phyloP scores from a whole-genome alignment of 2,113 vertebrate species.

The Ceyx cyanopectus region DNA sequence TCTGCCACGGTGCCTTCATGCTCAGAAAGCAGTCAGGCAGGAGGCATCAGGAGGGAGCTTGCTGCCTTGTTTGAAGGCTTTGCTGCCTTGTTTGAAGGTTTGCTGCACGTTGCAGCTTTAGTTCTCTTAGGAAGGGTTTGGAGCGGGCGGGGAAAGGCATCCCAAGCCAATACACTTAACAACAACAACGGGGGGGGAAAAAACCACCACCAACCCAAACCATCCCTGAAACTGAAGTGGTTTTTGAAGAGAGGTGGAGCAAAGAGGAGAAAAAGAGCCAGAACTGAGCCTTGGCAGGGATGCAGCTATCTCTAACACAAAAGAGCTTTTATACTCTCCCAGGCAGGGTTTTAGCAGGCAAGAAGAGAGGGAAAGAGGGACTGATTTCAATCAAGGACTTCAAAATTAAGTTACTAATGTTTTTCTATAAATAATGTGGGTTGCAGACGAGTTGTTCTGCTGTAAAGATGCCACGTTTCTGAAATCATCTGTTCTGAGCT shows the following conservation, averaged over 20 bases:
- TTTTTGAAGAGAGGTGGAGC: constrained; percentile 75
- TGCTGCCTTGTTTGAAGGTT: background rate
- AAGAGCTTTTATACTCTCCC: constrained; percentile 51
- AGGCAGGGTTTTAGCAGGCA: constrained; percentile 15
- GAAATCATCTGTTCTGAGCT: background rate
- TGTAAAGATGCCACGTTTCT: background rate
- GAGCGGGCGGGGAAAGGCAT: background rate
- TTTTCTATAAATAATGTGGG: background rate
- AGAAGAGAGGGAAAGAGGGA: background rate
- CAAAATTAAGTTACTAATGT: background rate
- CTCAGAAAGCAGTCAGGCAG: background rate
- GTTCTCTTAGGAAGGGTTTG: constrained; percentile 21
- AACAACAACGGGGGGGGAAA: background rate
- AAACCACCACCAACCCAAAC: background rate
- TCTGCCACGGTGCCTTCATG: constrained; percentile 6
- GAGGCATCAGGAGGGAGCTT: background rate
- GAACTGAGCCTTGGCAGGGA: constrained; percentile 45
- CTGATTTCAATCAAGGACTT: constrained; percentile 7
- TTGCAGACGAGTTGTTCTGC: background rate
- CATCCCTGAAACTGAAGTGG: constrained; percentile 22
- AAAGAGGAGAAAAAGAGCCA: constrained; percentile 1
- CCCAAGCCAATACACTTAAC: constrained; percentile 29
- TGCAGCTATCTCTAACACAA: constrained; percentile 60
- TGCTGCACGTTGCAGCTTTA: background rate
- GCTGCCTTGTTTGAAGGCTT: background rate